Evolutionary conservation across 92 coral and sea anemone species (phyloP).

Genomic region (Parazoanthus darwini): DNA sequence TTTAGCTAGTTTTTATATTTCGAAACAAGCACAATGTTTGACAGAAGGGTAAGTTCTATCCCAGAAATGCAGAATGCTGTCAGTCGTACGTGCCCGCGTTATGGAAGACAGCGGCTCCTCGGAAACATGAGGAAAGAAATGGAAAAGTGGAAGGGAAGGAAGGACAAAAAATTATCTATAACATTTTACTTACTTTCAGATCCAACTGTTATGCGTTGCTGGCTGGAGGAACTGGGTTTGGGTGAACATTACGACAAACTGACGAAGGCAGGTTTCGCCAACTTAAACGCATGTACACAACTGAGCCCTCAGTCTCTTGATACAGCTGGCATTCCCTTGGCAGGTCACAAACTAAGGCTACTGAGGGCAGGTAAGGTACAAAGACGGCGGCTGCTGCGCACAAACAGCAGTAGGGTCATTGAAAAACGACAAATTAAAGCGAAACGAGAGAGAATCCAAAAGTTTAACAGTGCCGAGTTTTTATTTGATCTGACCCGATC

Average conservation of each 20-base stretch:
- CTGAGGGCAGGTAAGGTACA: slow-evolving; percentile 32
- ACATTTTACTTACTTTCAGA: neutral
- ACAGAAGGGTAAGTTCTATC: no score
- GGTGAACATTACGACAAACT: neutral
- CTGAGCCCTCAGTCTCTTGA: slow-evolving; percentile 17
- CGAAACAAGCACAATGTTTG: no score
- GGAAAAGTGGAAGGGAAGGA: no score
- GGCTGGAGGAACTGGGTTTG: slow-evolving; percentile 40
- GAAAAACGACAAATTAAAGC: neutral
- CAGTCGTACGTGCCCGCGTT: no score
- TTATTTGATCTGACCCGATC: no score
- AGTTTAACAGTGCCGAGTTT: no score
- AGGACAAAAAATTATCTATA: neutral
- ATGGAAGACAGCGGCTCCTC: no score
- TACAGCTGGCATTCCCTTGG: neutral
- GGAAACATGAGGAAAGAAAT: no score
- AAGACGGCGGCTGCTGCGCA: neutral
- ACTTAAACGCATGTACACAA: slow-evolving; percentile 4
- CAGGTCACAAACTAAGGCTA: slow-evolving; percentile 20
- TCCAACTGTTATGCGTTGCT: slow-evolving; percentile 15
- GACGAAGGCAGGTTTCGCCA: slow-evolving; percentile 27
- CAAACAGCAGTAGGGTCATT: neutral
- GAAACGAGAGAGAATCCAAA: no score
- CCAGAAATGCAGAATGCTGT: no score
- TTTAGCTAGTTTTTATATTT: no score